phyloP scores from a whole-genome alignment of 2,888 invertebrate species.

The Drosophila nr. medialis region DNA sequence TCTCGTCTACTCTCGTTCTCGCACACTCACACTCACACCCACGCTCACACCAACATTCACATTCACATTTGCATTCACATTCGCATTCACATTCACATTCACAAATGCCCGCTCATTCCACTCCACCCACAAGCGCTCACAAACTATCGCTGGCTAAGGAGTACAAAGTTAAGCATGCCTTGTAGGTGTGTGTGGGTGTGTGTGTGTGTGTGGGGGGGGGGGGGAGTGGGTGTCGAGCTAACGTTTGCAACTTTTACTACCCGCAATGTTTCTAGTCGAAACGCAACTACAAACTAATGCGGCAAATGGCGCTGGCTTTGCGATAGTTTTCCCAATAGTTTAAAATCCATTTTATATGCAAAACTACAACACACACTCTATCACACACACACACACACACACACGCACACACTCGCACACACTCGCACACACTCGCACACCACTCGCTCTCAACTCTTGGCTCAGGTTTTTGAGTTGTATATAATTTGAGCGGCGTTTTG shows the following conservation, averaged over 20 bases:
- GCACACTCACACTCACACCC: constrained; percentile 8
- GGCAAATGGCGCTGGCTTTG: constrained; percentile 63
- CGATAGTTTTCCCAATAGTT: constrained; percentile 79
- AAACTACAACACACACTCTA: constrained; percentile 54
- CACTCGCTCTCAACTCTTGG: constrained; percentile 49
- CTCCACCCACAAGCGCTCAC: constrained; percentile 28
- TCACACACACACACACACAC: constrained; percentile 9
- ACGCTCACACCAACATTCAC: constrained; percentile 1
- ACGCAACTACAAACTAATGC: constrained; percentile 62
- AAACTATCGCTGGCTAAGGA: constrained; percentile 66
- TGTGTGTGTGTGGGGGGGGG: neutral
- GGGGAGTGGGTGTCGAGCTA: constrained; percentile 1
- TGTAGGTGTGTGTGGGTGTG: neutral
- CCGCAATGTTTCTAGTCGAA: constrained; percentile 62
- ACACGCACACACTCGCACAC: too few species aligned
- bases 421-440: constrained; percentile 6
- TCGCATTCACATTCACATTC: constrained; percentile 27
- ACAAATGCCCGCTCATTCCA: constrained; percentile 10
- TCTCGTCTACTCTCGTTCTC: constrained; percentile 52
- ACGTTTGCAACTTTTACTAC: constrained; percentile 48
- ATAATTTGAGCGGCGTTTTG: constrained; percentile 63
- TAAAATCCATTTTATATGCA: constrained; percentile 73
- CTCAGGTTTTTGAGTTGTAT: constrained; percentile 53
- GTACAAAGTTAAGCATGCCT: constrained; percentile 28
- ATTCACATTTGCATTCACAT: constrained; percentile 36